Evolutionary conservation across 1,140 invertebrate genomes (phyloP), one percentile per base, ranked within the genome.

Genomic region (Stenopsyche tienmushanensis): DNA sequence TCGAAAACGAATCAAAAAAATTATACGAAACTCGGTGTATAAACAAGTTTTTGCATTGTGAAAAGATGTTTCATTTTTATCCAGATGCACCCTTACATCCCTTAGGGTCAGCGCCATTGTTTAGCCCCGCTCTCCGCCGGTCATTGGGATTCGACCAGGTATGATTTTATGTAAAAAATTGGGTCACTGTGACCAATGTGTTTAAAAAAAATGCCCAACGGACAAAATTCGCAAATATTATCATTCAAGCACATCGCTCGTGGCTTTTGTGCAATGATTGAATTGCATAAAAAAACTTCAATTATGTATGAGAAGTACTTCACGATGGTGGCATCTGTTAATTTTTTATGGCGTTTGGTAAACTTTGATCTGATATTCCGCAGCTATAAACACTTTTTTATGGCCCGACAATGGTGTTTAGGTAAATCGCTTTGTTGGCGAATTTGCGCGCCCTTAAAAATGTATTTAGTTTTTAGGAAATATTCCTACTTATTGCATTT

Each of bases 101-200:
- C 41, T 41, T 20, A 67, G 65, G 65, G 65, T 67, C 65, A 67
- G 60, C 26, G 9, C 52, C 39, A 57, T 62, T 66, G 59, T 63
- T 25, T 21, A 17, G 45, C 45, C 5, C 45, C n/a, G 3, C n/a
- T 47, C 50, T 53, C 17, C 23, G 15, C 18, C 20, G 50, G 50
- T 53, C 24, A 26, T 13, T n/a, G 20, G 13, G 3, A 15, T 53
- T 26, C 23, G 50, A 9, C 50, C 64, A 66, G 64, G 64, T 66
- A 66, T 18, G 29, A 59, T 13, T 15, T 59, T 18, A n/a, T 49
- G 45, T 47, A 66, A 69, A 68, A 69, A 69, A 69, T 57, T 66
- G 64, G 67, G 67, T 69, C 67, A 69, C 64, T 66, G 64, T 69
- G 67, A 66, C 67, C 63, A 69, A 69, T 69, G 64, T 60, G 47